These are phyloP conservation scores for Pedicia rivosa DNA, from an alignment of 2,888 invertebrate genomes.

Conservation along the genomic window DNA sequence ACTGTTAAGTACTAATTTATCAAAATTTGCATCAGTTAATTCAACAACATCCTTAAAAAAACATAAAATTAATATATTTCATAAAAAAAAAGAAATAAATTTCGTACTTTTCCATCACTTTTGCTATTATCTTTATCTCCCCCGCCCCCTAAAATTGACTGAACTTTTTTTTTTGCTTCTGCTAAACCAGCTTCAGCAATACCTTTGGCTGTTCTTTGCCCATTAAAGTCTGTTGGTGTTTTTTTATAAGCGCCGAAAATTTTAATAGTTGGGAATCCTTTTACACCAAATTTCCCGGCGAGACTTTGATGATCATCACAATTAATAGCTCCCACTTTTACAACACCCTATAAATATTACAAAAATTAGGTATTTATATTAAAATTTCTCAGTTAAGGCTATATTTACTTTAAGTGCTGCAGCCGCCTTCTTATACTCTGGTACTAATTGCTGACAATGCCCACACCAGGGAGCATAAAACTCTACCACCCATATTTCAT, in stretches of 20 bases:
- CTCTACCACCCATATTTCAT: conserved; percentile 89
- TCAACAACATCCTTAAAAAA: conserved; percentile 70
- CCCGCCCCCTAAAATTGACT: conserved; percentile 46
- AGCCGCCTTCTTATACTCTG: conserved; percentile 90
- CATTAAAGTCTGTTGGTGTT: conserved; percentile 70
- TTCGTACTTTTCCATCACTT: conserved; percentile 5
- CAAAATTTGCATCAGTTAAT: conserved; percentile 91
- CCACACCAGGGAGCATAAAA: conserved; percentile 92
- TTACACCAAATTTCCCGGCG: conserved; percentile 62
- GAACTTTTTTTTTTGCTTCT: conserved; percentile 59
- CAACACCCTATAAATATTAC: conserved; percentile 54
- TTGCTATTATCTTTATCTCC: conserved; percentile 15
- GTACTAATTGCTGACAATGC: conserved; percentile 75
- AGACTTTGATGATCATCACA: conserved; percentile 77
- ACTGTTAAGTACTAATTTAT: conserved; percentile 75
- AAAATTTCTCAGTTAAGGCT: conserved; percentile 13
- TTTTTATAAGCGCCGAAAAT: conserved; percentile 76
- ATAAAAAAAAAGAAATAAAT: conserved; percentile 4
- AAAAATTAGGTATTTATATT: conserved; percentile 1
- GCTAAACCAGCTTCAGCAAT: conserved; percentile 75
- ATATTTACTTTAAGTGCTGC: conserved; percentile 65
- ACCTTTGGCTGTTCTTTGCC: conserved; percentile 68
- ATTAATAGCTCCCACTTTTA: conserved; percentile 89
- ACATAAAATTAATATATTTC: too few species aligned
- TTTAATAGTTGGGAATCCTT: conserved; percentile 93